Base-by-base conservation (phyloP, 2,113 vertebrate genomes). In the Cochlearius cochlearius region DNA sequence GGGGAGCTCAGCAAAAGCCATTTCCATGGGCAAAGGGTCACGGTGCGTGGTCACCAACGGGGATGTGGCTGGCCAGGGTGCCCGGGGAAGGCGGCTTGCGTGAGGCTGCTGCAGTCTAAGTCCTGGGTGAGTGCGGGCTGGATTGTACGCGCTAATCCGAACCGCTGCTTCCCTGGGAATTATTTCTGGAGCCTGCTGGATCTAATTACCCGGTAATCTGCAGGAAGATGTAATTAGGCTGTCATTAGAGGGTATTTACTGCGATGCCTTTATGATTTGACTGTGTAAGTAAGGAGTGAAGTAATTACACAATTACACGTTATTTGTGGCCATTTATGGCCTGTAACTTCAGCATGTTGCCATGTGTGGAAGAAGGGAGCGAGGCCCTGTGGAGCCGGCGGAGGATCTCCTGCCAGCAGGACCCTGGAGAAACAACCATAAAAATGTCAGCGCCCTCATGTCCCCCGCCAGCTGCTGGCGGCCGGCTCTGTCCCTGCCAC, bases 141-240 rank as follows among this genome's bases (percentile, higher is more conserved):
- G 97, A 86, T 97, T 97, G 96, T 86, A 58, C 4, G 1, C 10
- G 12, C 91, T 97, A 97, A 97, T 97, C 97, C 10, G 4, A 94
- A 90, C 86, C 5, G 36, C 93, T 50, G 85, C 93, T 96, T 97
- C 95, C 73, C 94, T 93, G 96, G 94, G 97, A 97, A 97, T 98
- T 98, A 98, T 96, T 97, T 96, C 93, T 96, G 96, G 95, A 97
- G 92, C 95, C 96, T 94, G 94, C 94, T 97, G 92, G 96, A 97
- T 97, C 96, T 98, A 97, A 96, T 97, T 97, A 97, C 89, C 87
- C 92, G 29, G 96, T 96, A 97, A 97, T 97, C 96, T 97, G 94
- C 93, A 97, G 97, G 97, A 95, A 97, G 96, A 96, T 93, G 95
- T 97, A 97, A 98, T 97, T 98, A 98, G 96, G 92, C 95, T 96